Evolutionary conservation across 2,797 vertebrate species (phyloP).

Genomic region (Argya squamiceps): DNA sequence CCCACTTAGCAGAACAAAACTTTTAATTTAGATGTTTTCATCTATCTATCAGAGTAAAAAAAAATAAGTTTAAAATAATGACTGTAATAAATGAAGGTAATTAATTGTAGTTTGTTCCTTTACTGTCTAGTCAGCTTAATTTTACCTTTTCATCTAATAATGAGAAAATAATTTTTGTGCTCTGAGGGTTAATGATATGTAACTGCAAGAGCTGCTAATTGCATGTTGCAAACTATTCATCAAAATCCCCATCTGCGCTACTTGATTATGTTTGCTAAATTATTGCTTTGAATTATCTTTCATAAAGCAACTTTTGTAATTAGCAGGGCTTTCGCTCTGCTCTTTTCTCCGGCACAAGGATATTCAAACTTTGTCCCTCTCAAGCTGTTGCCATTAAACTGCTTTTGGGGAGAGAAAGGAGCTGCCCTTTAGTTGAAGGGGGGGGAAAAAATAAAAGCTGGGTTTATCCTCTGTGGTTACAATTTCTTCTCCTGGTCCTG

Average conservation of each 20-base stretch:
- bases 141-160: conserved; percentile 97
- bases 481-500: neutral
- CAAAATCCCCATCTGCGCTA: conserved; percentile 97
- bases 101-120: conserved; percentile 89
- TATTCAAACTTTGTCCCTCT: conserved; percentile 80
- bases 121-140: conserved; percentile 98
- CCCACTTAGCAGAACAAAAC: conserved; percentile 81
- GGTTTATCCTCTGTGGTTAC: neutral
- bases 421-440: conserved; percentile 61
- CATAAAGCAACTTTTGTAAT: conserved; percentile 99
- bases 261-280: conserved; percentile 99
- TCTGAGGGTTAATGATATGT: conserved; percentile 99
- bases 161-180: conserved; percentile 98
- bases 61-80: conserved; percentile 86
- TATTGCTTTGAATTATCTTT: conserved; percentile 99
- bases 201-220: conserved; percentile 98
- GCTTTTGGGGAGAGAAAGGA: conserved; percentile 71
- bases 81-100: conserved; percentile 89
- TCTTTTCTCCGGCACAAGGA: conserved; percentile 87
- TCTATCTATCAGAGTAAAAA: conserved; percentile 75
- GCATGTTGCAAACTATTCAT: conserved; percentile 99
- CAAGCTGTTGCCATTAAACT: conserved; percentile 73
- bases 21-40: conserved; percentile 85
- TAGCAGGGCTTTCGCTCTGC: conserved; percentile 88
- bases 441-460: conserved; percentile 12